Conservation (phyloP, 2,888 invertebrate species). For the Choristoneura rosaceana region DNA sequence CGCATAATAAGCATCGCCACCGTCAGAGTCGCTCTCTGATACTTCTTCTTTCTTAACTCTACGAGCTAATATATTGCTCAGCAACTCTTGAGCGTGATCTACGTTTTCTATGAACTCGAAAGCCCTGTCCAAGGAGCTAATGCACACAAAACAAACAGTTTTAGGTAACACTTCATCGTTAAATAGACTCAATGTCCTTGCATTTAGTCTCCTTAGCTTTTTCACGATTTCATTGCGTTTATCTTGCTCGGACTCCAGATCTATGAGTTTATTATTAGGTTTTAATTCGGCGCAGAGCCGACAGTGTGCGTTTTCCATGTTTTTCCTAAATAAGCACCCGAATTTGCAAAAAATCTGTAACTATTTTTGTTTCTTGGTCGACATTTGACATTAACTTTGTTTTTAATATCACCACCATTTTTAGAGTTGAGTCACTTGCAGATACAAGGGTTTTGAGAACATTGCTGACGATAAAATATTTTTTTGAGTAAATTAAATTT, state of each 20-base stretch:
- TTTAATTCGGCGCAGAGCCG: constrained; percentile 67
- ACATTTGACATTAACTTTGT: constrained; percentile 34
- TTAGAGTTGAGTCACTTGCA: background rate
- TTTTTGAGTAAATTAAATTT: no score
- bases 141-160: constrained; percentile 41
- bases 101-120: constrained; percentile 37
- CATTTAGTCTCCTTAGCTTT: constrained; percentile 31
- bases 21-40: constrained; percentile 29
- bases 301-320: constrained; percentile 49
- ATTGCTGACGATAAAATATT: no score
- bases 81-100: constrained; percentile 37
- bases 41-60: constrained; percentile 32
- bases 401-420: background rate
- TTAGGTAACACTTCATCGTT: constrained; percentile 37
- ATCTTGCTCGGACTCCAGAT: constrained; percentile 33
- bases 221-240: constrained; percentile 31
- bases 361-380: constrained; percentile 33
- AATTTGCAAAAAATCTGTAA: constrained; percentile 29
- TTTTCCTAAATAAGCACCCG: constrained; percentile 9
- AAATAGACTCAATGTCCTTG: constrained; percentile 31
- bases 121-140: constrained; percentile 33
- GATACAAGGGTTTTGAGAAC: background rate
- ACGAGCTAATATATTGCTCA: constrained; percentile 26
- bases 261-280: constrained; percentile 38
- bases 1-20: constrained; percentile 18